Conservation (phyloP, 2,888 invertebrate genomes). For the Coremacera marginata region DNA sequence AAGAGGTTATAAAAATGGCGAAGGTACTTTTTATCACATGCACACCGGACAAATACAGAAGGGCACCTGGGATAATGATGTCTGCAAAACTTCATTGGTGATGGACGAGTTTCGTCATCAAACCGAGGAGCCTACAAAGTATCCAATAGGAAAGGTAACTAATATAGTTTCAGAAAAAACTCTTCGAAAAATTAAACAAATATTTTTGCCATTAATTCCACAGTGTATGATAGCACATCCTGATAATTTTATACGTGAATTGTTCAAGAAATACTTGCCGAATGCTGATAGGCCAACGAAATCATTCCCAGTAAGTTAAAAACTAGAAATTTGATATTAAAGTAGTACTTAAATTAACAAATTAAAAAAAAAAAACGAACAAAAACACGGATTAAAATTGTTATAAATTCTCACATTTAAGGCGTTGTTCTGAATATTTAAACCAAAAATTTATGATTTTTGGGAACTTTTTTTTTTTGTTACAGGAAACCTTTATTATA, state of each 20-base stretch:
- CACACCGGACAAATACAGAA: conserved; percentile 67
- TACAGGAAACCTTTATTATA: too few relatives aligned
- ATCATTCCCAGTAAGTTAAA: conserved; percentile 51
- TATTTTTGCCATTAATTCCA: neutral
- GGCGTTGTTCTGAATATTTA: too few relatives aligned
- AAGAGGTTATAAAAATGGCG: conserved; percentile 65
- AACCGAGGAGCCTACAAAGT: conserved; percentile 53
- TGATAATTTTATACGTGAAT: conserved; percentile 55
- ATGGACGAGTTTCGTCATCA: conserved; percentile 62
- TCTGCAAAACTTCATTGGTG: conserved; percentile 60
- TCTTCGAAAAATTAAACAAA: neutral
- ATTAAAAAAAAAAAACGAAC: too few relatives aligned
- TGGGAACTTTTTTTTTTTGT: too few relatives aligned
- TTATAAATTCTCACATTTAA: too few relatives aligned
- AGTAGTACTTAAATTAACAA: too few relatives aligned
- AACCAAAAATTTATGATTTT: too few relatives aligned
- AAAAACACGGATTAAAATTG: too few relatives aligned
- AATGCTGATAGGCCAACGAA: conserved; percentile 52
- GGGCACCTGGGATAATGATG: conserved; percentile 64
- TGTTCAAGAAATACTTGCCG: conserved; percentile 57
- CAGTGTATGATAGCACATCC: conserved; percentile 54
- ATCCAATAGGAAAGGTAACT: conserved; percentile 57
- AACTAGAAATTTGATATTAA: neutral
- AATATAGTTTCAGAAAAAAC: neutral
- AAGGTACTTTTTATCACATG: conserved; percentile 65